Evolutionary conservation across 2,888 invertebrate genomes (phyloP).

Genomic region (Orchesellides sinensis): DNA sequence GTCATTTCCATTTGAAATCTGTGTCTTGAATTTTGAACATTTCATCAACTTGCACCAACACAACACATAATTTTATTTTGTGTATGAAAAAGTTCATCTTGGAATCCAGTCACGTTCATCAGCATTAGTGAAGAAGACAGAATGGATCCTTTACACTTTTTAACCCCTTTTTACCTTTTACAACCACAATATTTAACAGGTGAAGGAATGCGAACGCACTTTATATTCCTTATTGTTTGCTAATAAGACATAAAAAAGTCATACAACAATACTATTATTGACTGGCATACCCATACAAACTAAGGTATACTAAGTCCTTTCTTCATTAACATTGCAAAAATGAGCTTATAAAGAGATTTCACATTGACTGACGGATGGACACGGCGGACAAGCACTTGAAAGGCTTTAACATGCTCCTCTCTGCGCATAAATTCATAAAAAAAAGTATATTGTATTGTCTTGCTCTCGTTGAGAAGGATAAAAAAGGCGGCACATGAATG

Average conservation of each 20-base stretch:
- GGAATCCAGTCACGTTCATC: constrained; percentile 50
- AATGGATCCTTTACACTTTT: constrained; percentile 8
- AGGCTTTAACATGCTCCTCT: background rate
- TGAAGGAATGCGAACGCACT: background rate
- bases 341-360: constrained; percentile 27
- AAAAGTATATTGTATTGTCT: no score
- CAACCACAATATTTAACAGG: constrained; percentile 43
- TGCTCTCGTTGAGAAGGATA: no score
- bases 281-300: constrained; percentile 29
- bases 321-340: background rate
- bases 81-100: constrained; percentile 17
- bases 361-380: background rate
- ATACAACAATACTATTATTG: constrained; percentile 20
- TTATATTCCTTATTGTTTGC: constrained; percentile 56
- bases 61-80: background rate
- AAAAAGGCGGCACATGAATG: no score
- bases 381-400: background rate
- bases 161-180: constrained; percentile 30
- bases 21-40: constrained; percentile 62
- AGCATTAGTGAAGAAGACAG: constrained; percentile 4
- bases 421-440: constrained; percentile 1
- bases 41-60: constrained; percentile 23
- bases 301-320: background rate
- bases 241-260: constrained; percentile 64
- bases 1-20: constrained; percentile 56